Evolutionary conservation across 2,888 invertebrate genomes (phyloP), one percentile per base, ranked within the genome.

Genomic region (Melanostoma mellinum): DNA sequence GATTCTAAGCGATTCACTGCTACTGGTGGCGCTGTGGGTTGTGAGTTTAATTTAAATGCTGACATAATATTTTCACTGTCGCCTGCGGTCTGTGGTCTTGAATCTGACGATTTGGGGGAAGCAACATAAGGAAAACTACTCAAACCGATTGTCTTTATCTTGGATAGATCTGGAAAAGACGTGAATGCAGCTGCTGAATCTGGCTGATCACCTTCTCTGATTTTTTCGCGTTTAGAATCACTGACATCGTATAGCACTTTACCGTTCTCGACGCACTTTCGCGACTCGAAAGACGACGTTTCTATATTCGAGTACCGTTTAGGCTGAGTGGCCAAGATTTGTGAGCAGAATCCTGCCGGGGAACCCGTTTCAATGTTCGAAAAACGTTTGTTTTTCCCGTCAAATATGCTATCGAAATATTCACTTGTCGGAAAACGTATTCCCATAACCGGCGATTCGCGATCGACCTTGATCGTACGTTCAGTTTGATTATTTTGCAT

Each of bases 301-400:
- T 91, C 91, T 10, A 91, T 88, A 82, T 90, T 91, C 32, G 91
- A 91, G 80, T 89, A 91, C 2, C 91, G 88, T 53, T 91, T 91
- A 9, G 88, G 88, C 8, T 88, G 87, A 2, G 85, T 84, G 38
- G 82, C 82, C n/a, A 78, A 30, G 5, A 88, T 53, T 60, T 88
- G 87, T 6, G 74, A 86, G 61, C 80, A 88, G 56, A 86, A 88
- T 30, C 77, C 75, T 0, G 86, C 69, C 4, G 81, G 77, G 1
- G 74, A 44, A 8, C 58, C 73, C 0, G 79, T 86, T 85, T 91
- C 91, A 3, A 91, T 90, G 81, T 90, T 90, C 2, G 91, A 91
- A 85, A 89, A 90, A 0, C 91, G 89, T 74, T 90, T 90, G n/a
- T 88, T 88, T 30, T 87, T 86, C 53, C 86, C 87, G 42, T 87